Evolutionary conservation across 2,888 invertebrate genomes (phyloP).

Genomic region (Thecophora atra): DNA sequence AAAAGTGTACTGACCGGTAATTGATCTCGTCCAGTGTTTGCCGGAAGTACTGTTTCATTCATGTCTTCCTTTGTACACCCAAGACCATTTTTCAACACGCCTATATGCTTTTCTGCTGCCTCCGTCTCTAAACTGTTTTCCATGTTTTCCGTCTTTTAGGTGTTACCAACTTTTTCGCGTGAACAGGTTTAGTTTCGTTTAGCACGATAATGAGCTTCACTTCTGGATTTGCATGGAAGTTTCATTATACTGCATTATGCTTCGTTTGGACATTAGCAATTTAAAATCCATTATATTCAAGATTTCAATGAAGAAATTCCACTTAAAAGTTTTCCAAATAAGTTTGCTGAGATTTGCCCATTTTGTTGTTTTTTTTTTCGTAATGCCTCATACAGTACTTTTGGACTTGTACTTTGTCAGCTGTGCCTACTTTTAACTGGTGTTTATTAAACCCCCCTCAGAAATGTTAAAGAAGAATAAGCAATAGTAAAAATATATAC

Average conservation of each 20-base stretch:
- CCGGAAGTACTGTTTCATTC: constrained; percentile 14
- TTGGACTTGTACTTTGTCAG: not conserved
- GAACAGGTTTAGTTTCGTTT: constrained; percentile 12
- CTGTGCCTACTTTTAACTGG: no score
- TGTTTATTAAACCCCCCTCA: no score
- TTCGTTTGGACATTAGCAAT: not conserved
- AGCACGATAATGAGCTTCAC: constrained; percentile 7
- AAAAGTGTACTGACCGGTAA: not conserved
- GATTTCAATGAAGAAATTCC: not conserved
- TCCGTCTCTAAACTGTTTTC: constrained; percentile 29
- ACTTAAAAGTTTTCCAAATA: constrained; percentile 2
- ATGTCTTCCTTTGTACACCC: constrained; percentile 26
- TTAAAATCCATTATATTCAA: not conserved
- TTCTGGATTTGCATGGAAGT: not conserved
- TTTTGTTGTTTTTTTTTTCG: not conserved
- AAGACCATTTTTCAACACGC: constrained; percentile 32
- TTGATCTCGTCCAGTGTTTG: constrained; percentile 7
- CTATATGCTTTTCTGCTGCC: constrained; percentile 24
- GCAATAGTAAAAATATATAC: no score
- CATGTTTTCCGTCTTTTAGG: constrained; percentile 33
- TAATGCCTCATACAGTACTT: not conserved
- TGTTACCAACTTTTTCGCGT: not conserved
- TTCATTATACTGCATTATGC: not conserved
- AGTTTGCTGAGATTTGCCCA: not conserved
- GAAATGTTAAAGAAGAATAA: no score